Base-by-base conservation (phyloP, 2,113 vertebrate species). In the Myanophis thanlyinensis region DNA sequence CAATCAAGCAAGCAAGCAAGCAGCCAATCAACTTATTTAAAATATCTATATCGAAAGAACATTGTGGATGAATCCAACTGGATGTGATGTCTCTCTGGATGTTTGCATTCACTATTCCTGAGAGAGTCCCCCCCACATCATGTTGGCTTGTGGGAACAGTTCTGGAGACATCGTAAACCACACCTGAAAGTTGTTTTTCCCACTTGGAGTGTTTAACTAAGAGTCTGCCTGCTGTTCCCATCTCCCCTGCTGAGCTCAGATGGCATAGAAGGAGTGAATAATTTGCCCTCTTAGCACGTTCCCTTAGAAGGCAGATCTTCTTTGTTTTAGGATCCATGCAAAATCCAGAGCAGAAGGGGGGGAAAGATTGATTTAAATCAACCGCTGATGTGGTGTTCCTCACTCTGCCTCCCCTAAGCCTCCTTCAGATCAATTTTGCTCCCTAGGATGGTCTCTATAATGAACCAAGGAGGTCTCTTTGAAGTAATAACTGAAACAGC, bases 201-300 rank as follows among this genome's bases (percentile, higher is more conserved):
- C 96, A 96, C 95, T 96, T 89, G 30, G 90, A 96, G 96, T 96
- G 95, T 97, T 97, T 96, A 95, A 96, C 93, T 97, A 92, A 95
- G 96, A 94, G 93, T 93, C 93, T 88, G 87, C 96, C 97, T 96
- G 94, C 96, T 93, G 96, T 90, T 96, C 93, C 94, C 95, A 94
- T 95, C 93, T 67, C 7, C 84, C 97, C 96, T 25, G 95, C 97
- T 97, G 97, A 95, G 96, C 93, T 88, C 93, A 93, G 95, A 96
- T 94, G 94, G 95, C 92, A 95, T 20, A 93, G 87, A 94, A 93
- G 96, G 96, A 97, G 94, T 96, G 95, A 95, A 94, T 95, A 97
- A 97, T 96, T 96, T 96, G 97, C 96, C 96, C 97, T 97, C 95
- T 97, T 97, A 96, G 95, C 96, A 97, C 96, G 96, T 97, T 97